Evolutionary conservation across 2,888 invertebrate genomes (phyloP).

Genomic region (Coremacera marginata): DNA sequence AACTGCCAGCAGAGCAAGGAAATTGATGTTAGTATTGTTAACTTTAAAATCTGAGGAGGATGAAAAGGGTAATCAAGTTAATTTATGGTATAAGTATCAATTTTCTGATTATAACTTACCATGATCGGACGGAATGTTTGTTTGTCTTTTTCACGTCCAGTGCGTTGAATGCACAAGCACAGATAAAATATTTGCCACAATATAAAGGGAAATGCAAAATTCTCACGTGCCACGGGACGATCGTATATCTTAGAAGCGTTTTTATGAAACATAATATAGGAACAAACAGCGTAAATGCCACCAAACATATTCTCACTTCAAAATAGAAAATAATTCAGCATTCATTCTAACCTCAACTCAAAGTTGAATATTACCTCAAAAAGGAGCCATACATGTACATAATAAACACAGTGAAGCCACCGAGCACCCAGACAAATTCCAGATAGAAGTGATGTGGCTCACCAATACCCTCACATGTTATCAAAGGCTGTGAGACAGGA

Average conservation of each 20-base stretch:
- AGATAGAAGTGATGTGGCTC: slow-evolving; percentile 88
- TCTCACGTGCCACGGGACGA: slow-evolving; percentile 88
- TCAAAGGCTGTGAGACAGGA: slow-evolving; percentile 36
- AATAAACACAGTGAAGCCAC: slow-evolving; percentile 78
- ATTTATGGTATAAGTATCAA: not conserved
- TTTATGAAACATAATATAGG: slow-evolving; percentile 85
- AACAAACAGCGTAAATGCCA: slow-evolving; percentile 78
- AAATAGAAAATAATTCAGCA: slow-evolving; percentile 18
- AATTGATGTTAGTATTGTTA: slow-evolving; percentile 63
- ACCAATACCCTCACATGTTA: slow-evolving; percentile 79
- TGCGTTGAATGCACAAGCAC: slow-evolving; percentile 71
- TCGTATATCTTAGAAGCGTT: slow-evolving; percentile 88
- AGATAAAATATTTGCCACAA: slow-evolving; percentile 80
- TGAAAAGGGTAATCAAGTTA: slow-evolving; percentile 1
- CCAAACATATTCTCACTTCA: slow-evolving; percentile 79
- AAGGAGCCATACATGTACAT: slow-evolving; percentile 78
- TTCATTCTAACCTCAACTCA: not conserved
- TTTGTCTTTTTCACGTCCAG: slow-evolving; percentile 54
- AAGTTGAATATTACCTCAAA: slow-evolving; percentile 72
- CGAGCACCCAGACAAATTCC: slow-evolving; percentile 80
- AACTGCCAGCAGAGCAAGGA: slow-evolving; percentile 80
- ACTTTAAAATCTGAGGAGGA: slow-evolving; percentile 59
- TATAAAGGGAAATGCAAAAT: slow-evolving; percentile 85
- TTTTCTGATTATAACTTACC: slow-evolving; percentile 40
- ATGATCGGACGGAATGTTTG: slow-evolving; percentile 53